Percentiles rank a stretch among this genome's conserved stretches.
phyloP scores from a whole-genome alignment of 1,140 invertebrate genomes.

The Dendrolimus punctatus region DNA sequence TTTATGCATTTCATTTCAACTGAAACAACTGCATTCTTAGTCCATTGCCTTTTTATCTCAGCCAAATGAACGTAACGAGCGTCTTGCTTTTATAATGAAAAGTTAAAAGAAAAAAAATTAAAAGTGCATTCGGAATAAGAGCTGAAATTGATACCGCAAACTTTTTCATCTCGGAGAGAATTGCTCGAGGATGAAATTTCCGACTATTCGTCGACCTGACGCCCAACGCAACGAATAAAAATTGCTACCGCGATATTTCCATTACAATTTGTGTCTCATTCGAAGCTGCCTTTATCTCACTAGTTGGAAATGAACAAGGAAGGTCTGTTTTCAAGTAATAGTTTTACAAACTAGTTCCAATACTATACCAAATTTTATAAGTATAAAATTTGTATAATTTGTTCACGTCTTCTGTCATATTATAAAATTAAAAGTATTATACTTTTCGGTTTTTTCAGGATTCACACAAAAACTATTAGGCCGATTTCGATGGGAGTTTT shows the following conservation, averaged over 20 bases:
- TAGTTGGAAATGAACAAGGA: slow-evolving; percentile 14
- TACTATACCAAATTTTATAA: neutral
- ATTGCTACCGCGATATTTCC: slow-evolving; percentile 17
- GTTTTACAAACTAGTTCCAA: neutral
- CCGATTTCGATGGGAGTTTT: too few species aligned
- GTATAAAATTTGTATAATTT: neutral
- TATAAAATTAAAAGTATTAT: too few species aligned
- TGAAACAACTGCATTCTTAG: slow-evolving; percentile 41
- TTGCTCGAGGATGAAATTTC: slow-evolving; percentile 20
- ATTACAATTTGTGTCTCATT: slow-evolving; percentile 19
- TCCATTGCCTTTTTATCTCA: slow-evolving; percentile 26
- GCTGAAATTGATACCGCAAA: slow-evolving; percentile 46
- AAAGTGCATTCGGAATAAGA: slow-evolving; percentile 42
- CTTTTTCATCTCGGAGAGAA: slow-evolving; percentile 38
- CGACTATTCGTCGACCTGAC: slow-evolving; percentile 13
- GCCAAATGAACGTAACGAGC: slow-evolving; percentile 48
- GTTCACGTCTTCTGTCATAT: too few species aligned
- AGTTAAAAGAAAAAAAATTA: slow-evolving; percentile 33
- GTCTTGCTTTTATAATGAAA: slow-evolving; percentile 49
- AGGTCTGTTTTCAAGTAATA: slow-evolving; percentile 5
- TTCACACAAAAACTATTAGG: too few species aligned
- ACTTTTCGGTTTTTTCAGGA: too few species aligned
- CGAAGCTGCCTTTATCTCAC: slow-evolving; percentile 15
- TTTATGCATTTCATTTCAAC: slow-evolving; percentile 58
- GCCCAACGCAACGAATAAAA: slow-evolving; percentile 21